These are phyloP conservation scores for Triplophysa bombifrons DNA, from an alignment of 2,797 vertebrate species.

Conservation along the genomic window DNA sequence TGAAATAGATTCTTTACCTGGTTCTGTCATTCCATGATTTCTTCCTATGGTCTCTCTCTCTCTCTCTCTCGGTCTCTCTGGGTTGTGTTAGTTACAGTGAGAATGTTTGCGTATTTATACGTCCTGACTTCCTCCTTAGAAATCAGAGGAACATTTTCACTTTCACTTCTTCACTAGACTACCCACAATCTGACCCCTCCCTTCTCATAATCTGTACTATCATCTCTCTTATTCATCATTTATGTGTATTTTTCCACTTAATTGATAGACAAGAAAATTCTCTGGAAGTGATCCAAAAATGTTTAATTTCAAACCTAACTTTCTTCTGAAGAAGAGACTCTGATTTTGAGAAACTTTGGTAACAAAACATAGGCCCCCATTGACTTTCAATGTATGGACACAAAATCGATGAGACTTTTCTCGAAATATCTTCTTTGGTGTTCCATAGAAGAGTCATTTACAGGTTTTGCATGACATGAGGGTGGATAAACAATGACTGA, in stretches of 20 bases:
- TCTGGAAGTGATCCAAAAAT: conserved; percentile 2
- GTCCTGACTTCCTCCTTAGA: conserved; percentile 78
- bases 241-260: background rate
- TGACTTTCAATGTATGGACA: too few relatives aligned
- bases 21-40: conserved; percentile 29
- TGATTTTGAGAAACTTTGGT: too few relatives aligned
- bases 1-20: conserved; percentile 48
- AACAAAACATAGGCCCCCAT: too few relatives aligned
- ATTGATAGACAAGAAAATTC: background rate
- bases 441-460: too few relatives aligned
- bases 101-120: conserved; percentile 54
- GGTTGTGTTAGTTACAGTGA: conserved; percentile 49
- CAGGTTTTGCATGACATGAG: too few relatives aligned
- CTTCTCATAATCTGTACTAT: conserved; percentile 55
- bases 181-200: conserved; percentile 54
- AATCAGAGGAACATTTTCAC: conserved; percentile 76
- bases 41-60: conserved; percentile 5
- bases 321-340: too few relatives aligned
- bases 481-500: too few relatives aligned
- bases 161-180: conserved; percentile 77
- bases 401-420: too few relatives aligned
- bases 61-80: conserved; percentile 1
- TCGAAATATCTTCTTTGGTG: too few relatives aligned
- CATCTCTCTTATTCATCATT: conserved; percentile 46
- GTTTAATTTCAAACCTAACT: too few relatives aligned